A percentile compares a stretch with the other conserved stretches of the same genome.
phyloP scores from a whole-genome alignment of 1,140 invertebrate species.

The Yoshiicerus persimilis region DNA sequence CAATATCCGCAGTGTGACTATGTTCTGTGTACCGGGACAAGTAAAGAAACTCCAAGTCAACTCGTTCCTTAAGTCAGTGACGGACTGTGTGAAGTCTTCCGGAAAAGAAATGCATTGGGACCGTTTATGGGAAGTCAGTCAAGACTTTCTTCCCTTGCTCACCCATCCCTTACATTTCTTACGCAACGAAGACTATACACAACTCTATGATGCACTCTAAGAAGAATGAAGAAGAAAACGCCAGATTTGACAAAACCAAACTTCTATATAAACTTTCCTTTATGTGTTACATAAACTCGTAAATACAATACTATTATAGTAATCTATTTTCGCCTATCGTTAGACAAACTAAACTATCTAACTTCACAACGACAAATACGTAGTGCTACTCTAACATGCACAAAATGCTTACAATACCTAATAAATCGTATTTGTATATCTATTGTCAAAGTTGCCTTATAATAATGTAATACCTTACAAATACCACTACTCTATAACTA shows the following conservation, averaged over 20 bases:
- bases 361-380: neutral
- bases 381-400: no score
- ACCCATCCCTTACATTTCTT: neutral
- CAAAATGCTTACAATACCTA: neutral
- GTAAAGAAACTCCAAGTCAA: neutral
- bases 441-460: neutral
- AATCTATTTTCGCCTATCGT: neutral
- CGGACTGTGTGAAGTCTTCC: conserved; percentile 39
- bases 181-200: neutral
- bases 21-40: neutral
- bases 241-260: neutral
- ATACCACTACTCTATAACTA: neutral
- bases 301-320: neutral
- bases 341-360: neutral
- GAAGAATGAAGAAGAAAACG: neutral
- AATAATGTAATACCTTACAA: neutral
- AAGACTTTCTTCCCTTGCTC: neutral
- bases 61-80: neutral
- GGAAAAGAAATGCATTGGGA: conserved; percentile 36
- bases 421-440: neutral
- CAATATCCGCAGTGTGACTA: neutral
- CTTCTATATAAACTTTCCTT: no score
- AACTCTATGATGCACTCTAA: neutral
- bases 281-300: neutral
- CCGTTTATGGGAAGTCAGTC: conserved; percentile 25